phyloP scores from a whole-genome alignment of 2,888 invertebrate species.

The Nematopogon swammerdamellus region DNA sequence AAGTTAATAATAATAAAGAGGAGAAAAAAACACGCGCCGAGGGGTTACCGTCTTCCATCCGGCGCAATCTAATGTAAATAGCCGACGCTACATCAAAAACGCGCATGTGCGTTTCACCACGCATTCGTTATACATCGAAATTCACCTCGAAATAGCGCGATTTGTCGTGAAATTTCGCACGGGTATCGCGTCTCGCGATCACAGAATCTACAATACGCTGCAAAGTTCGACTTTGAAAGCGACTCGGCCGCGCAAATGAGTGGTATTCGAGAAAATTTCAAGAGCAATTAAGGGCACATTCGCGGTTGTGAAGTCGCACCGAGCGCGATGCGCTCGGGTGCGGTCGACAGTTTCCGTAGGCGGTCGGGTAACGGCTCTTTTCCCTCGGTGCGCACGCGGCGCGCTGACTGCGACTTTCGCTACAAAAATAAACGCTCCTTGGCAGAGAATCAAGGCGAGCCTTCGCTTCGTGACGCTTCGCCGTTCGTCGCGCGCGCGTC shows the following conservation, averaged over 20 bases:
- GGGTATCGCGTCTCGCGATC: constrained; percentile 4
- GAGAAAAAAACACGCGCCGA: constrained; percentile 42
- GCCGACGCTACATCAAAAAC: constrained; percentile 21
- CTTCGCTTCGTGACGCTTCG: constrained; percentile 37
- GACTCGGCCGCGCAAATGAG: background rate
- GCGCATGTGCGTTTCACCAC: constrained; percentile 19
- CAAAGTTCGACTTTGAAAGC: background rate
- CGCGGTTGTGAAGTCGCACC: constrained; percentile 25
- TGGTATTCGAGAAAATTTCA: background rate
- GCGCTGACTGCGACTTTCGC: constrained; percentile 38
- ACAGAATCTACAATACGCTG: constrained; percentile 7
- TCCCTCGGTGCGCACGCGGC: constrained; percentile 20
- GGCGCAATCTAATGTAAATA: constrained; percentile 32
- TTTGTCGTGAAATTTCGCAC: constrained; percentile 6
- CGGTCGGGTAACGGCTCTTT: constrained; percentile 48
- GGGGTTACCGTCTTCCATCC: constrained; percentile 40
- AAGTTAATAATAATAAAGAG: constrained; percentile 50
- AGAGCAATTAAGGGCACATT: constrained; percentile 16
- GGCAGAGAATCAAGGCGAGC: constrained; percentile 51
- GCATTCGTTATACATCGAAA: constrained; percentile 2
- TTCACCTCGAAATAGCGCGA: constrained; percentile 2
- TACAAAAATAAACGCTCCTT: constrained; percentile 53
- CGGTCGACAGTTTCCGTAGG: constrained; percentile 33
- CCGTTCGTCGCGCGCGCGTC: too few species aligned
- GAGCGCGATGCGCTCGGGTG: constrained; percentile 22